A percentile compares a stretch with the other conserved stretches of the same genome.
Evolutionary conservation across 2,888 invertebrate species (phyloP).

Genomic region (Schrankia costaestrigalis): DNA sequence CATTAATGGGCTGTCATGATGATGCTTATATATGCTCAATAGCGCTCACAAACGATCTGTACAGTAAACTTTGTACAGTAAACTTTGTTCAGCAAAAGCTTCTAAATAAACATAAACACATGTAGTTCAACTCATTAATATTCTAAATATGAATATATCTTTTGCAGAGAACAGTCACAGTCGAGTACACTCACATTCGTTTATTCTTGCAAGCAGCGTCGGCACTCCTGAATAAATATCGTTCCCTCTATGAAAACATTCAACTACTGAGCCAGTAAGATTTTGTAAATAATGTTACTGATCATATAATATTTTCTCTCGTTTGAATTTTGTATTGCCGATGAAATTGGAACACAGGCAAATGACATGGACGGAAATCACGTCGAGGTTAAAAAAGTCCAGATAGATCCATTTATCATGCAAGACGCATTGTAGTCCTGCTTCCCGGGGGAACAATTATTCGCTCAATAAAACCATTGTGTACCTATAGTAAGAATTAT

Average conservation of each 20-base stretch:
- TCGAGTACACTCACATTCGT: constrained; percentile 29
- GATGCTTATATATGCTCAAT: too few species aligned
- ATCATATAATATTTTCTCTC: constrained; percentile 40
- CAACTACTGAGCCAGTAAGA: constrained; percentile 23
- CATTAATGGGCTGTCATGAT: too few species aligned
- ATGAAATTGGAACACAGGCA: constrained; percentile 37
- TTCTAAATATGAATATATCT: constrained; percentile 24
- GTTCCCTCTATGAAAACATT: constrained; percentile 34
- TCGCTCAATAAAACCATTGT: constrained; percentile 32
- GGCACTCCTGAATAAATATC: constrained; percentile 36
- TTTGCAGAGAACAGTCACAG: constrained; percentile 30
- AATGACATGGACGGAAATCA: constrained; percentile 7
- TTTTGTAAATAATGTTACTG: constrained; percentile 36
- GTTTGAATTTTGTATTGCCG: constrained; percentile 46
- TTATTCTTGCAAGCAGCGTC: constrained; percentile 24
- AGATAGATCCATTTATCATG: constrained; percentile 37
- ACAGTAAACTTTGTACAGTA: too few species aligned
- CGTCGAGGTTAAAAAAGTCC: constrained; percentile 1
- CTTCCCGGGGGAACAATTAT: constrained; percentile 36
- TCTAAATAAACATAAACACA: too few species aligned
- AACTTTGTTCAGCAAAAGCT: too few species aligned
- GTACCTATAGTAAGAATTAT: constrained; percentile 9
- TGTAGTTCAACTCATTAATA: constrained; percentile 28
- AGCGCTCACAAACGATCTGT: too few species aligned
- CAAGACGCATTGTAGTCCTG: constrained; percentile 35